Evolutionary conservation across 2,113 vertebrate species (phyloP).

Genomic region (Myrmecobius fasciatus): DNA sequence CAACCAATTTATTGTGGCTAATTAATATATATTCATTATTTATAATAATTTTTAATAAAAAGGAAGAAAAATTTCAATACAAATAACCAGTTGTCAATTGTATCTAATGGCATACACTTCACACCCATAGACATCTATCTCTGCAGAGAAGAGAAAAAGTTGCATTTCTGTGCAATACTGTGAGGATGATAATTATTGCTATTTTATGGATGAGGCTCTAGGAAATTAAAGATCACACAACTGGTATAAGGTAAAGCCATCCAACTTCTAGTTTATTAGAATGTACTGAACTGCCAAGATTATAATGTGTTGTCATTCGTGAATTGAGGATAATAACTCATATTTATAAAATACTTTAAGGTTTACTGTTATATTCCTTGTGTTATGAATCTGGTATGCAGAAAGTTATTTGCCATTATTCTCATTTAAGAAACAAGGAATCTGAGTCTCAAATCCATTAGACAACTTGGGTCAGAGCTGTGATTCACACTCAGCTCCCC

Average conservation of each 20-base stretch:
- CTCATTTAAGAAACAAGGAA: neutral
- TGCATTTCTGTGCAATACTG: neutral
- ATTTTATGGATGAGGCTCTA: neutral
- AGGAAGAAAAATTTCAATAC: neutral
- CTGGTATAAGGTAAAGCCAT: neutral
- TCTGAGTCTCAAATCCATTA: neutral
- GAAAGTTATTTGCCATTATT: no score
- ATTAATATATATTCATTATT: no score
- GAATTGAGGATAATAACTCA: neutral
- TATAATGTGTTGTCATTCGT: neutral
- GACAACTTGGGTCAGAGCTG: neutral
- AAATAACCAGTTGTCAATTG: neutral
- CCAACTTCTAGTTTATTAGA: neutral
- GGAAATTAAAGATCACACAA: neutral
- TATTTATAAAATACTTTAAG: neutral
- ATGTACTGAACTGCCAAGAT: neutral
- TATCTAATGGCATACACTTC: neutral
- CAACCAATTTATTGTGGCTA: neutral
- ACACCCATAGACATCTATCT: neutral
- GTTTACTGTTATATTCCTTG: no score
- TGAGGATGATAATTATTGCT: neutral
- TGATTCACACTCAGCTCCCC: neutral
- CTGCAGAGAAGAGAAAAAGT: neutral
- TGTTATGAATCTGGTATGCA: no score
- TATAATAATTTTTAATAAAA: neutral